Evolutionary conservation across 2,888 invertebrate genomes (phyloP).

Genomic region (Lasioglossum malachurum): DNA sequence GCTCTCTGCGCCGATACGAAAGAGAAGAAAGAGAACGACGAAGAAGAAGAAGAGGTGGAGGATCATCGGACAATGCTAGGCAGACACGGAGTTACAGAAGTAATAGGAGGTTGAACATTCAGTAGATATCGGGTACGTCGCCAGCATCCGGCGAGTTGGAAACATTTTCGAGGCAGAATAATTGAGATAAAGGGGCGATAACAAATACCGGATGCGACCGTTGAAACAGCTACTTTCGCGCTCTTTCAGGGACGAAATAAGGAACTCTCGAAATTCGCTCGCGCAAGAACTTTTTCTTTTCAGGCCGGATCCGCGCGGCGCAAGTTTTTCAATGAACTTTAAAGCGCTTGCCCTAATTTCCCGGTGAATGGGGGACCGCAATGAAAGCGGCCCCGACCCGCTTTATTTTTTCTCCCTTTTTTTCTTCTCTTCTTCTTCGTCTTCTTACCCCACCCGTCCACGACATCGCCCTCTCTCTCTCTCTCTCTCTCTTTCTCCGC

Average conservation of each 20-base stretch:
- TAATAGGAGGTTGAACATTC: constrained; percentile 18
- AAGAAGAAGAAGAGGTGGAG: neutral
- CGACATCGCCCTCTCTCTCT: neutral
- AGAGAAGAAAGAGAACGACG: neutral
- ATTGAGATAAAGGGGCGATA: constrained; percentile 64
- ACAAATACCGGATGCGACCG: constrained; percentile 55
- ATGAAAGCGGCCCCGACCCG: constrained; percentile 75
- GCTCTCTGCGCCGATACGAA: neutral
- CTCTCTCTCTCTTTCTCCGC: neutral
- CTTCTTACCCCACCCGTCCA: neutral
- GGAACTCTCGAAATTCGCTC: constrained; percentile 67
- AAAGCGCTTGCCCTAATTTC: constrained; percentile 79
- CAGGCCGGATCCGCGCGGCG: constrained; percentile 39
- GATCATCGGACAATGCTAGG: constrained; percentile 19
- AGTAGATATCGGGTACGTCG: neutral
- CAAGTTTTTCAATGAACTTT: constrained; percentile 75
- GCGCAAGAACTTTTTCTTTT: constrained; percentile 66
- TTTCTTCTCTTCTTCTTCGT: constrained; percentile 19
- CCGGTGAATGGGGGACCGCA: constrained; percentile 73
- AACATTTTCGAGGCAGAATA: constrained; percentile 43
- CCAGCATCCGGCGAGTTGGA: neutral
- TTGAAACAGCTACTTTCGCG: constrained; percentile 57
- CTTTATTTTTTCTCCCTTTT: constrained; percentile 58
- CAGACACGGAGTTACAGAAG: constrained; percentile 23
- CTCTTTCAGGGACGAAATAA: constrained; percentile 68